Percentiles rank a stretch among this genome's conserved stretches.
Conservation (phyloP, 2,797 vertebrate species). For the Poecilia gillii region DNA sequence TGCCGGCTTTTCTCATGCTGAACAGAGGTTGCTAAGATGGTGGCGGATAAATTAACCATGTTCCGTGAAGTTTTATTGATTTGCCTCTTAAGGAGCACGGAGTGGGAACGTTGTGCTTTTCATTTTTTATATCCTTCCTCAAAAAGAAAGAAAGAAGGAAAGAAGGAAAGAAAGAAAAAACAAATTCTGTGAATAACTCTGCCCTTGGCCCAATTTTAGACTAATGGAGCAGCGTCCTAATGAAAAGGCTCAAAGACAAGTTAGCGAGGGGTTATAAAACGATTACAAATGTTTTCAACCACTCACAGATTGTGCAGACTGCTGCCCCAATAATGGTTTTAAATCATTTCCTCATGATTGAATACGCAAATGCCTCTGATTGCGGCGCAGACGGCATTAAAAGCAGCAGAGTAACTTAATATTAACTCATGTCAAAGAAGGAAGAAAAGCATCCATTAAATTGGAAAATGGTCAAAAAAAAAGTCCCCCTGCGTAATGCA, state of each 20-base stretch:
- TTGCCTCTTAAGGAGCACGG: slow-evolving; percentile 57
- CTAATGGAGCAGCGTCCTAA: slow-evolving; percentile 43
- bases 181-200: slow-evolving; percentile 49
- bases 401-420: slow-evolving; percentile 55
- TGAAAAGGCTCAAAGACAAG: slow-evolving; percentile 44
- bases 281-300: slow-evolving; percentile 57
- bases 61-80: slow-evolving; percentile 67
- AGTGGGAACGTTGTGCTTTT: slow-evolving; percentile 57
- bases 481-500: slow-evolving; percentile 69
- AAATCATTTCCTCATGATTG: slow-evolving; percentile 60
- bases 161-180: slow-evolving; percentile 12
- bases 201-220: slow-evolving; percentile 68
- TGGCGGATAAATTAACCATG: slow-evolving; percentile 69
- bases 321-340: slow-evolving; percentile 31
- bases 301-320: slow-evolving; percentile 22
- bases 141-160: slow-evolving; percentile 12
- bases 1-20: slow-evolving; percentile 65
- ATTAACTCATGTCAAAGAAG: slow-evolving; percentile 50
- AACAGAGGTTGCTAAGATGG: slow-evolving; percentile 71
- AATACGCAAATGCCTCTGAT: slow-evolving; percentile 39
- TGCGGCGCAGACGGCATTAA: slow-evolving; percentile 31
- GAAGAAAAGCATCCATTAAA: slow-evolving; percentile 63
- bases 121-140: slow-evolving; percentile 31
- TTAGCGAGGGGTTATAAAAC: slow-evolving; percentile 42
- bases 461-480: slow-evolving; percentile 55